Percentiles rank a stretch among this genome's conserved stretches.
phyloP scores from a whole-genome alignment of 2,888 invertebrate genomes.

The Mesorhabditis belari region DNA sequence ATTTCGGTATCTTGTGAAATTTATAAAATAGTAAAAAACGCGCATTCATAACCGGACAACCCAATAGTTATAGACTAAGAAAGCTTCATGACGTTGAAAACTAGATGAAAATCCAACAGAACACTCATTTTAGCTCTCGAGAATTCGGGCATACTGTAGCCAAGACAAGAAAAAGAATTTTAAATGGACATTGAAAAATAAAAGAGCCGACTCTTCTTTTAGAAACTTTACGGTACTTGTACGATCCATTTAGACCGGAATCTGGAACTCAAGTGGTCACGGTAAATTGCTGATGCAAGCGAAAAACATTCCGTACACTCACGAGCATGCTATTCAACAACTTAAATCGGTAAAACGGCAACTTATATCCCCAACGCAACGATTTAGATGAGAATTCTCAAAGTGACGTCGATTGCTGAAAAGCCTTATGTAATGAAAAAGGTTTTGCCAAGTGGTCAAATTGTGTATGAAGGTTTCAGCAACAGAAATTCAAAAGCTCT shows the following conservation, averaged over 20 bases:
- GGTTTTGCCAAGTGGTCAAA: conserved; percentile 57
- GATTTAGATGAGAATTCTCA: conserved; percentile 35
- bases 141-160: conserved; percentile 12
- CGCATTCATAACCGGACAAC: no score
- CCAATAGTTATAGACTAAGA: no score
- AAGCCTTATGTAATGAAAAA: conserved; percentile 55
- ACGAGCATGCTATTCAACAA: conserved; percentile 21
- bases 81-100: no score
- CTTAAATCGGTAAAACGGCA: not conserved
- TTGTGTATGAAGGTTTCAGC: conserved; percentile 62
- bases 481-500: not conserved
- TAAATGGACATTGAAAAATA: no score
- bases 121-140: no score
- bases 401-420: conserved; percentile 54
- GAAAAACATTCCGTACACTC: conserved; percentile 32
- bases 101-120: no score
- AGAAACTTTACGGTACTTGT: conserved; percentile 4
- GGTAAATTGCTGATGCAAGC: conserved; percentile 27
- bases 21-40: no score
- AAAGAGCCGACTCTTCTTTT: conserved; percentile 12
- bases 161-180: conserved; percentile 1
- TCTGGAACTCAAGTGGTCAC: conserved; percentile 30
- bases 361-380: not conserved
- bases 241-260: conserved; percentile 40
- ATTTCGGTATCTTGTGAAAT: no score